These are phyloP conservation scores for Alviniconcha marisindica DNA, from an alignment of 1,140 invertebrate species.

Conservation along the genomic window DNA sequence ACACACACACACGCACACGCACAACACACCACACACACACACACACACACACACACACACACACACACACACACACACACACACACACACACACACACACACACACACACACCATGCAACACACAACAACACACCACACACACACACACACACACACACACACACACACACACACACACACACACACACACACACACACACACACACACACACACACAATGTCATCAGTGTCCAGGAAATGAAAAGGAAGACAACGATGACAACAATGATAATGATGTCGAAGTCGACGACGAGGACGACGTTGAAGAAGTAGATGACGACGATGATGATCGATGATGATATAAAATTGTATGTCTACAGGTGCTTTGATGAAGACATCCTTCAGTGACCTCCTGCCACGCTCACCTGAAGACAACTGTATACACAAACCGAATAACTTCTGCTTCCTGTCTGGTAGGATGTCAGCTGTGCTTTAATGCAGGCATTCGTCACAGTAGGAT, in stretches of 20 bases:
- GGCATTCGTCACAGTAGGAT: background rate
- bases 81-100: too few relatives aligned
- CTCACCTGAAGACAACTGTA: constrained; percentile 30
- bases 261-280: background rate
- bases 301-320: background rate
- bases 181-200: too few relatives aligned
- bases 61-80: too few relatives aligned
- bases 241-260: background rate
- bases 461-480: background rate
- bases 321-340: background rate
- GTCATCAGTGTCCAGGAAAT: background rate
- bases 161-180: too few relatives aligned
- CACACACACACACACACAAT: too few relatives aligned
- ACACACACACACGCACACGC: too few relatives aligned
- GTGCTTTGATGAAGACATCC: background rate
- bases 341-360: background rate
- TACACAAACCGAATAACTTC: background rate
- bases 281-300: background rate
- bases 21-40: too few relatives aligned
- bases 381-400: background rate
- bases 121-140: too few relatives aligned
- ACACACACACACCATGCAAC: too few relatives aligned
- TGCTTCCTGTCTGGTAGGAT: constrained; percentile 9
- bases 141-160: too few relatives aligned
- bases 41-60: too few relatives aligned